Percentiles rank a stretch among this genome's conserved stretches.
Evolutionary conservation across 2,113 vertebrate genomes (phyloP).

Genomic region (Stigmatopora nigra): DNA sequence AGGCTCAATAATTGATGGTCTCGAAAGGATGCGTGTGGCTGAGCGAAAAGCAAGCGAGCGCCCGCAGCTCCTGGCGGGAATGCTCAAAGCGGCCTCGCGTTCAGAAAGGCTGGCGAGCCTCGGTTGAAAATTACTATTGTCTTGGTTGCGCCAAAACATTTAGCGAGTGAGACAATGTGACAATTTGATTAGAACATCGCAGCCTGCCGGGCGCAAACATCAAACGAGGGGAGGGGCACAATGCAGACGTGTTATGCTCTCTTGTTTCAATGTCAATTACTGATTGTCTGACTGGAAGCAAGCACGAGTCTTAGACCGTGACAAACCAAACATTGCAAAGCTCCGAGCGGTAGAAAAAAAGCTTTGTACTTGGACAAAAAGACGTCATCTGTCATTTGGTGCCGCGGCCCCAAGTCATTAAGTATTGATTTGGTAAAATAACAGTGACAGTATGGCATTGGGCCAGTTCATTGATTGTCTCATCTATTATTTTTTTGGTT

Average conservation of each 20-base stretch:
- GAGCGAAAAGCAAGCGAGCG: conserved; percentile 20
- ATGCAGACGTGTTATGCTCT: conserved; percentile 21
- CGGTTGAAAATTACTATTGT: conserved; percentile 34
- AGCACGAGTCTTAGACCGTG: conserved; percentile 5
- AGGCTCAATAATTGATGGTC: conserved; percentile 57
- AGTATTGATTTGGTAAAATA: conserved; percentile 2
- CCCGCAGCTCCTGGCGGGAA: conserved; percentile 20
- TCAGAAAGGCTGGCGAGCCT: conserved; percentile 22
- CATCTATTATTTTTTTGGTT: background rate
- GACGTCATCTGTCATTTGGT: background rate
- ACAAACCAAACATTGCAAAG: conserved; percentile 6
- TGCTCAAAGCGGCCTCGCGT: conserved; percentile 27
- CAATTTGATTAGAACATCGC: conserved; percentile 41
- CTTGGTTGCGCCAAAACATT: conserved; percentile 37
- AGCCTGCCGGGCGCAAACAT: conserved; percentile 55
- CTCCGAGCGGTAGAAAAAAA: background rate
- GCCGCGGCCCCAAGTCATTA: background rate
- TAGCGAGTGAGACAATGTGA: conserved; percentile 44
- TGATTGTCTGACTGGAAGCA: conserved; percentile 18
- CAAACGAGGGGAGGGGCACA: conserved; percentile 45
- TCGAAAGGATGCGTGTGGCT: conserved; percentile 46
- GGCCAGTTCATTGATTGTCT: background rate
- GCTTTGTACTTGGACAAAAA: background rate
- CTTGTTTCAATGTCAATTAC: conserved; percentile 37
- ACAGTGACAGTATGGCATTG: background rate